A percentile compares a stretch with the other conserved stretches of the same genome.
Evolutionary conservation across 2,888 invertebrate species (phyloP).

Genomic region (Himalopsyche anomala): DNA sequence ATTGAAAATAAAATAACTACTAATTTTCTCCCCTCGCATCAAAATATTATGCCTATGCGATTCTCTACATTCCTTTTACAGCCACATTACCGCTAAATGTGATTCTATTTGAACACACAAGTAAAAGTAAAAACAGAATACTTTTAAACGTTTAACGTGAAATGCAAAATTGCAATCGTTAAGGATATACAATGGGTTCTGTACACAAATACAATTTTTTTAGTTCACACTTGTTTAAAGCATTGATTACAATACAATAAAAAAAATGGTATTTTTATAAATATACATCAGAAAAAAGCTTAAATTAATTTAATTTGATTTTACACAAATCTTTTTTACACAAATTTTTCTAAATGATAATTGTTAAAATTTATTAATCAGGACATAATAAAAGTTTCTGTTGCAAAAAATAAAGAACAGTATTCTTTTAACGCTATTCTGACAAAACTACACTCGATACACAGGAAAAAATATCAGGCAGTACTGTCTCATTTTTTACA

Average conservation of each 20-base stretch:
- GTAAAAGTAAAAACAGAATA: conserved; percentile 28
- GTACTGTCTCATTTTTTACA: background rate
- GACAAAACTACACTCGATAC: conserved; percentile 22
- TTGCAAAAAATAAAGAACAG: too few relatives aligned
- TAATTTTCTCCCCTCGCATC: background rate
- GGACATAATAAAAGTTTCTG: too few relatives aligned
- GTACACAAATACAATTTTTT: background rate
- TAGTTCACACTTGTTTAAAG: conserved; percentile 1
- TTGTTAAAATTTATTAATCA: background rate
- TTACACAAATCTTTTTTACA: background rate
- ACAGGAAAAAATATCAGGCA: conserved; percentile 21
- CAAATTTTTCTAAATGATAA: background rate
- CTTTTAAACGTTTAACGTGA: conserved; percentile 4
- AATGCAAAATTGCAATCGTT: conserved; percentile 5
- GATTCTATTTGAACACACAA: background rate
- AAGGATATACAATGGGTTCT: background rate
- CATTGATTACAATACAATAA: conserved; percentile 28
- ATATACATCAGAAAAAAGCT: background rate
- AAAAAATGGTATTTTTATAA: conserved; percentile 31
- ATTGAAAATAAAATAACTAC: background rate
- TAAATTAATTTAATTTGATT: background rate
- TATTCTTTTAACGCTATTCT: background rate
- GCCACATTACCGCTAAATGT: conserved; percentile 3
- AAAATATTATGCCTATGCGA: background rate
- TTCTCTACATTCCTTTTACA: background rate